A percentile compares a stretch with the other conserved stretches of the same genome.
phyloP scores from a whole-genome alignment of 2,888 invertebrate species.

The Melipona beecheii region DNA sequence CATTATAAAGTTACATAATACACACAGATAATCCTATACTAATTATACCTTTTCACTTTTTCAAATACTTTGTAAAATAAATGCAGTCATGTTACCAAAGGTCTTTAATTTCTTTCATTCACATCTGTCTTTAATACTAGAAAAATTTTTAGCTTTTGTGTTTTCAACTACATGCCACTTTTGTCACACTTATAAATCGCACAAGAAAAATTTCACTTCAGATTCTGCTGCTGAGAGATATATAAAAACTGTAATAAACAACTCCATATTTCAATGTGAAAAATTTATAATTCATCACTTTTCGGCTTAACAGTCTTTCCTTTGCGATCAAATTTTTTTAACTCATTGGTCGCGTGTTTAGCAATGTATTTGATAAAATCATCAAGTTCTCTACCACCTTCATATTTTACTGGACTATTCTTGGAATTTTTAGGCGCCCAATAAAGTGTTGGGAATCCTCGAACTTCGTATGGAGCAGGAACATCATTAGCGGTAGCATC shows the following conservation, averaged over 20 bases:
- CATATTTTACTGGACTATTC: constrained; percentile 92
- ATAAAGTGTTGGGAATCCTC: constrained; percentile 98
- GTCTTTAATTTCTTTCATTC: constrained; percentile 14
- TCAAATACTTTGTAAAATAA: constrained; percentile 51
- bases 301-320: constrained; percentile 89
- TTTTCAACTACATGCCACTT: constrained; percentile 23
- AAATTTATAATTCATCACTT: constrained; percentile 86
- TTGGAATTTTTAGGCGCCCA: constrained; percentile 95
- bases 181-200: constrained; percentile 35
- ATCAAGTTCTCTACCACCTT: constrained; percentile 96
- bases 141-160: constrained; percentile 40
- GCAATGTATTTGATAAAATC: constrained; percentile 98
- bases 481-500: constrained; percentile 99
- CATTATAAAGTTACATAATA: constrained; percentile 60
- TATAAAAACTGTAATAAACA: constrained; percentile 50
- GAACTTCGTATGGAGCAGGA: constrained; percentile 94
- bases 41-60: constrained; percentile 47
- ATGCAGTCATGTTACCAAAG: constrained; percentile 19
- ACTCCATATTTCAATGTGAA: constrained; percentile 26
- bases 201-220: constrained; percentile 33
- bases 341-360: constrained; percentile 94
- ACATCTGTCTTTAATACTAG: constrained; percentile 23
- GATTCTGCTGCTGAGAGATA: constrained; percentile 36
- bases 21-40: constrained; percentile 55
- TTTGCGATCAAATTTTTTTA: constrained; percentile 94